Evolutionary conservation across 1,140 invertebrate species (phyloP), one percentile per base, ranked within the genome.

Genomic region (Heliconius eleuchia): DNA sequence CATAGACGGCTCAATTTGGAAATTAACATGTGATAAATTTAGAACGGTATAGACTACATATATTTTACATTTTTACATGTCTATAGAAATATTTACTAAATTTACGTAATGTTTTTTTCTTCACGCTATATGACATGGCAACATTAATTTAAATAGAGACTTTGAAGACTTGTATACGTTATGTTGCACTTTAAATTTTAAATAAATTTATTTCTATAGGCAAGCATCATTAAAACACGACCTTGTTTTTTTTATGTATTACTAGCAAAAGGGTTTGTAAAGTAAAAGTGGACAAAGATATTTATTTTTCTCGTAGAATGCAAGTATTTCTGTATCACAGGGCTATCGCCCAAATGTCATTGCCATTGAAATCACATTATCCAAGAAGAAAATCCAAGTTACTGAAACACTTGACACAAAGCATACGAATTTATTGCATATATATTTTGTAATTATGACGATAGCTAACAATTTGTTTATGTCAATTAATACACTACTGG

Each of bases 21-120:
- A 74, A 74, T 79, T 74, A 79, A 70, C 74, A 71, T 74, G 37
- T 27, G 34, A 78, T 78, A 52, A 73, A 46, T 16, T 42, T 75
- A 46, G 37, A 37, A 16, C 60, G 60, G 11, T 23, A 9, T 66
- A 66, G 11, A 30, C 13, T 6, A 27, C 60, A 27, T 23, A 60
- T 0, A 27, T 60, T n/a, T 60, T 13, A 60, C 7, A 23, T 60
- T 46, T 46, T 46, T 16, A 46, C 4, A 18, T 7, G 7, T 4
- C 3, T 52, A 52, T 6, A 52, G 1, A 52, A 52, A 19, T 34
- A 6, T 52, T 18, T 7, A 7, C 16, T 52, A 52, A 19, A 6
- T 52, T 52, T 18, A 19, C 18, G 50, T 19, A 7, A 52, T 52
- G 4, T 7, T 52, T 52, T 23, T 52, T 52, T 52, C 50, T 52